Evolutionary conservation across 2,888 invertebrate species (phyloP), one percentile per base, ranked within the genome.

Genomic region (Callimorpha dominula): DNA sequence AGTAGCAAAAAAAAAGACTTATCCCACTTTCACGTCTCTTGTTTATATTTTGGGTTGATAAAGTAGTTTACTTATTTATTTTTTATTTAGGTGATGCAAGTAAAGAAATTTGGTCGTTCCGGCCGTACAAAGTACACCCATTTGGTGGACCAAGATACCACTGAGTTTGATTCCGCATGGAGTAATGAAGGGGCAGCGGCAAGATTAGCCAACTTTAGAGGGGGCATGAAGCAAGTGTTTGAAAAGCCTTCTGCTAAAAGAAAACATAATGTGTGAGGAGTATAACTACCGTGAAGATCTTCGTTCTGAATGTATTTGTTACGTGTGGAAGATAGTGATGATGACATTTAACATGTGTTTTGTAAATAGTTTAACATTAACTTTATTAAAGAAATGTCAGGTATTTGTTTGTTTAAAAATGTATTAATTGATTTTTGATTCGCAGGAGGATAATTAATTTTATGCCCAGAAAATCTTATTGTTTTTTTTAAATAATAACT

Each of bases 61-160:
- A 46, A 46, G 6, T 6, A 46, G 20, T 40, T 42, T 17, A 43
- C 20, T 31, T 77, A 71, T 52, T 42, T 60, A 40, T 65, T 65
- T 72, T 77, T 60, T 4, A 84, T 73, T 77, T 85, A 96, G 96
- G 99, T 99, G 84, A 99, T 99, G 99, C 99, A 99, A 97, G 99
- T 99, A 64, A 99, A 99, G 96, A 99, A 99, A 95, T 99, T 99
- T 93, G 99, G 99, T 15, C 97, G 99, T 4, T 99, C 99, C 69
- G 99, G 99, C 8, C 97, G 99, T 70, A 99, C 99, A 0, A 99
- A 99, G 90, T 99, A 99, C 94, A 99, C 99, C 0, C 99, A 99
- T 95, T 96, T 99, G 88, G 99, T 99, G 0, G 99, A 99, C 93
- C 99, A 99, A 92, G 99, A 99, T 89, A 99, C 99, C 0, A 99